A percentile compares a stretch with the other conserved stretches of the same genome.
Conservation (phyloP, 1,140 invertebrate genomes). For the Thalassaphorura encarpata region DNA sequence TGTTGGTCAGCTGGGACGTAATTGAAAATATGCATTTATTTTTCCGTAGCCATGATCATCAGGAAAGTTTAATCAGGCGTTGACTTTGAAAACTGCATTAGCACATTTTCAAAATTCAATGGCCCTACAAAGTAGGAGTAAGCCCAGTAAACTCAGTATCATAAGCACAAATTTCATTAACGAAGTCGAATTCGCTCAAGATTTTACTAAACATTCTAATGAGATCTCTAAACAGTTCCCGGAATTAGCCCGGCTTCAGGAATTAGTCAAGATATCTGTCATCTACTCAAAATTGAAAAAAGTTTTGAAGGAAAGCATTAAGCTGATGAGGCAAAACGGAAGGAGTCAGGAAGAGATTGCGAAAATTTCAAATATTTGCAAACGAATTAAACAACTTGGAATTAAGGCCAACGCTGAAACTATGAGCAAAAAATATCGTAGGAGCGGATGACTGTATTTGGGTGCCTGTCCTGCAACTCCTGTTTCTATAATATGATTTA, state of each 20-base stretch:
- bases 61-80: too few relatives aligned
- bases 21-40: too few relatives aligned
- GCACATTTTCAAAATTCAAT: too few relatives aligned
- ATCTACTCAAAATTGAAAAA: constrained; percentile 19
- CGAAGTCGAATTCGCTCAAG: constrained; percentile 4
- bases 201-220: constrained; percentile 15
- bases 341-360: neutral
- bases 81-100: too few relatives aligned
- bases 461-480: constrained; percentile 17
- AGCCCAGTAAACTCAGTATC: neutral
- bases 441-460: neutral
- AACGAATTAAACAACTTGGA: constrained; percentile 4
- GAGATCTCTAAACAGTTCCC: constrained; percentile 16
- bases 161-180: neutral
- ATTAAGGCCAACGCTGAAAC: constrained; percentile 1
- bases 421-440: neutral
- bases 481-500: constrained; percentile 13
- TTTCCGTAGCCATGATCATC: too few relatives aligned
- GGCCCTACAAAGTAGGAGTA: too few relatives aligned
- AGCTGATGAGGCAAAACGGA: constrained; percentile 4
- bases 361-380: neutral
- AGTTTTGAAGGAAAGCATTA: constrained; percentile 10
- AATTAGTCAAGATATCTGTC: constrained; percentile 15
- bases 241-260: constrained; percentile 14
- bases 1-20: too few relatives aligned